phyloP scores from a whole-genome alignment of 2,113 vertebrate genomes.

The Narcine bancroftii region DNA sequence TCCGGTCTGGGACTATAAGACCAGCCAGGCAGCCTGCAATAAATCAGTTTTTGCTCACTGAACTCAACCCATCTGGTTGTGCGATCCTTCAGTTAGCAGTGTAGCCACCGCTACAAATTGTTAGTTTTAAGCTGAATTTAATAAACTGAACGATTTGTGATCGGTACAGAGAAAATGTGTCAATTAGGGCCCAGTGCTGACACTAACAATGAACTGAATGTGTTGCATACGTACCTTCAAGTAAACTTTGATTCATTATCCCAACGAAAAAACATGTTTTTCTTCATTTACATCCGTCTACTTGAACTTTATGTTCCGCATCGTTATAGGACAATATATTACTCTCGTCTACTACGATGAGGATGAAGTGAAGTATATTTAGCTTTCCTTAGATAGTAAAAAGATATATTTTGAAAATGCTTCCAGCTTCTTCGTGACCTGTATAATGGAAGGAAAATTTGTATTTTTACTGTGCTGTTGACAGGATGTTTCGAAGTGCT shows the following conservation, averaged over 20 bases:
- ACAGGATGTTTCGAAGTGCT: no score
- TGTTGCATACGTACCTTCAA: neutral
- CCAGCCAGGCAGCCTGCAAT: no score
- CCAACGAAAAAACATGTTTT: neutral
- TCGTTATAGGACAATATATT: neutral
- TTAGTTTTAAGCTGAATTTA: slow-evolving; percentile 22
- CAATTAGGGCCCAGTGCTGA: neutral
- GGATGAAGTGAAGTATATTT: neutral
- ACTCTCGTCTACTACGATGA: neutral
- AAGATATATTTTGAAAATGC: neutral
- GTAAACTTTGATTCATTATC: neutral
- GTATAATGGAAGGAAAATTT: neutral
- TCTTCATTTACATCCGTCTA: neutral
- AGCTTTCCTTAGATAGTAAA: neutral
- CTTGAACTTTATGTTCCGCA: neutral
- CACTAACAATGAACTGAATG: neutral
- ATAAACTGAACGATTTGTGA: neutral
- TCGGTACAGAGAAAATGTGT: neutral
- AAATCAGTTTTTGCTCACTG: no score
- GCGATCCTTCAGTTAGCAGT: no score
- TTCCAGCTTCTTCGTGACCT: neutral
- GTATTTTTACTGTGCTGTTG: no score
- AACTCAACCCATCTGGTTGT: no score
- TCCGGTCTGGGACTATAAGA: no score
- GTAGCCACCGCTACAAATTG: no score